Evolutionary conservation across 2,888 invertebrate species (phyloP).

Genomic region (Tortrix viridana): DNA sequence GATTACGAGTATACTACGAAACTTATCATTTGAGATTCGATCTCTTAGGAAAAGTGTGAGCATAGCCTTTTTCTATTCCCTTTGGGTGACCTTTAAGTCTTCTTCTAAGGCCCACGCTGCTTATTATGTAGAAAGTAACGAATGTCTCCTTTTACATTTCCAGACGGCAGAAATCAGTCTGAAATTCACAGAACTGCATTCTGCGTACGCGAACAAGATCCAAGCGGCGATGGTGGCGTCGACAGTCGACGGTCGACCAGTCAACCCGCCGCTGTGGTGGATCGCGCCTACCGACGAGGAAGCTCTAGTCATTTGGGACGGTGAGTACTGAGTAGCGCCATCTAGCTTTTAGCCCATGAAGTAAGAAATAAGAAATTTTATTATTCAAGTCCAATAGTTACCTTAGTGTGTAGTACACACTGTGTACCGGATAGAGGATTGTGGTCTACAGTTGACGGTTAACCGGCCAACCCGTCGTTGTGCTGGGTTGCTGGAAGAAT

Average conservation of each 20-base stretch:
- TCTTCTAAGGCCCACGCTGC: too few species aligned
- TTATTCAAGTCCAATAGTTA: too few species aligned
- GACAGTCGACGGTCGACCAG: conserved; percentile 86
- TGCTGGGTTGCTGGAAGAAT: too few species aligned
- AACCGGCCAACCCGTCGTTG: too few species aligned
- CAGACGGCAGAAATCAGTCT: conserved; percentile 86
- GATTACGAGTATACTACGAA: too few species aligned
- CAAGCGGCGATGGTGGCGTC: conserved; percentile 85
- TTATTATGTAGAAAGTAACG: background rate
- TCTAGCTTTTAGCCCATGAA: too few species aligned
- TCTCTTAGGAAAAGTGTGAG: too few species aligned
- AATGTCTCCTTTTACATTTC: background rate
- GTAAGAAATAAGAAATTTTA: too few species aligned
- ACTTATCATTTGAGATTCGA: too few species aligned
- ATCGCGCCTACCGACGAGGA: conserved; percentile 86
- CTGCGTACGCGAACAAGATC: conserved; percentile 85
- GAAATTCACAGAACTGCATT: conserved; percentile 87
- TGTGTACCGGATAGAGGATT: background rate
- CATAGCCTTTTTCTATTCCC: too few species aligned
- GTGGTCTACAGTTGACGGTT: background rate
- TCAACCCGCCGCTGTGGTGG: conserved; percentile 95
- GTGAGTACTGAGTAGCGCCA: conserved; percentile 61
- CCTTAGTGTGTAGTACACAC: too few species aligned
- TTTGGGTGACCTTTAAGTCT: too few species aligned
- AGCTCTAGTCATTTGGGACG: conserved; percentile 84